Base-by-base conservation (phyloP, 1,140 invertebrate genomes). In the Hypsibius dujardini region DNA sequence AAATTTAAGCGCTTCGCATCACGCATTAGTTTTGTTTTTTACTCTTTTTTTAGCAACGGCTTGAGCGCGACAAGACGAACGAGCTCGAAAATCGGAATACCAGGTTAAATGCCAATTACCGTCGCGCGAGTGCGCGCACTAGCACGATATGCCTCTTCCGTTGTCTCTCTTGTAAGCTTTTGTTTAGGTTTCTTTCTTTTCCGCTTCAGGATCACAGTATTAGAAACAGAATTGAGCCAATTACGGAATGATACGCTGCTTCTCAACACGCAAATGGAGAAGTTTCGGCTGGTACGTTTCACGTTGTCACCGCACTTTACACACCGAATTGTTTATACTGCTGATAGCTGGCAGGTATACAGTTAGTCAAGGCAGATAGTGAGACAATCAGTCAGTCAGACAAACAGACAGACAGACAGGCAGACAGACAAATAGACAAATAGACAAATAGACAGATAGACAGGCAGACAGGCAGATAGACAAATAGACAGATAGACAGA, bases 81-180 rank as follows among this genome's bases (percentile, higher is more conserved):
- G 62, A 67, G 42, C 62, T 67, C 12, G 62, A 67, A 45, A 12
- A 67, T 42, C 62, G 62, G 12, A 67, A 67, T 67, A 67, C 12
- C 42, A 67, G 50, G 50, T 56, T 12, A 56, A 56, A 56, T 28
- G 28, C 28, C 28, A 28, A 28, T 28, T 28, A 28, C 28, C 28
- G 28, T 28, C 28, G 28, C 28, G 28, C 28, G 28, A 28, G 28
- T 28, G 28, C 28, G 28, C 28, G 28, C 28, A 28, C 28, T 28
- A 28, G 28, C 28, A 28, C 28, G 28, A 28, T 28, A 28, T 28
- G 28, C 28, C 28, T 28, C 28, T 28, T 28, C 7, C 50, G n/a
- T 56, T 7, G 50, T 56, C n/a, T 56, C 7, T 56, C 50, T 7
- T 12, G 50, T 56, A 56, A n/a, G n/a, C n/a, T 56, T 56, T 56